Conservation (phyloP, 2,797 vertebrate species). For the Oreochromis mossambicus region DNA sequence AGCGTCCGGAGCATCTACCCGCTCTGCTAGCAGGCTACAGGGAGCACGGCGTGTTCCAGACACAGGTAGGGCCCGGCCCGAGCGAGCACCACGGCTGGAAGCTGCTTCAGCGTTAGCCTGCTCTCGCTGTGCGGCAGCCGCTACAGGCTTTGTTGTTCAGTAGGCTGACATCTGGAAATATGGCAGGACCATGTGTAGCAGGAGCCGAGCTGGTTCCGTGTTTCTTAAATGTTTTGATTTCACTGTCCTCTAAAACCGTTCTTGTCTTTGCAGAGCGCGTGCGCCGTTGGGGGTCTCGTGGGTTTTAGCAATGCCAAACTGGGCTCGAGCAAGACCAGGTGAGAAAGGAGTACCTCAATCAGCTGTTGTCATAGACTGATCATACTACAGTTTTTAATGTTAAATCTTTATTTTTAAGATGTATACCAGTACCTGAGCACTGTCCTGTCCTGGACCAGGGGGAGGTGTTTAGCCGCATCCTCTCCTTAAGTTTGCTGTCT, state of each 20-base stretch:
- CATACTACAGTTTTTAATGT: not conserved
- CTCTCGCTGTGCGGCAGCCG: not conserved
- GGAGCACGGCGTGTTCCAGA: constrained; percentile 73
- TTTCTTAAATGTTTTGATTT: not conserved
- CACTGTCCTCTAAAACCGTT: not conserved
- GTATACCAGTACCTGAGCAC: not conserved
- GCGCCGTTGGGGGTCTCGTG: constrained; percentile 76
- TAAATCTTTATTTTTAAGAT: not conserved
- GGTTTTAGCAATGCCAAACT: constrained; percentile 81
- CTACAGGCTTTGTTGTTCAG: constrained; percentile 9
- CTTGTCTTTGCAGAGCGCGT: constrained; percentile 65
- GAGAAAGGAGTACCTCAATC: not conserved
- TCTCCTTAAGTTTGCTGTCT: fast-evolving
- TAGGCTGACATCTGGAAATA: not conserved
- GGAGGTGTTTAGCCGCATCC: not conserved
- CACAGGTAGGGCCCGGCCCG: constrained; percentile 59
- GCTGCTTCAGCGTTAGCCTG: not conserved
- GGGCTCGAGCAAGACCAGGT: constrained; percentile 85
- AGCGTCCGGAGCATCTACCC: constrained; percentile 65
- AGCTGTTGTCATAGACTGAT: not conserved
- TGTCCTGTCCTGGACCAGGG: fast-evolving
- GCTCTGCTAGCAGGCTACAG: constrained; percentile 54
- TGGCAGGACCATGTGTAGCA: not conserved
- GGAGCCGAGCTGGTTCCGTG: not conserved
- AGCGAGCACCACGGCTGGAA: fast-evolving